phyloP scores from a whole-genome alignment of 1,140 invertebrate genomes.

The Phocides pigmalion region DNA sequence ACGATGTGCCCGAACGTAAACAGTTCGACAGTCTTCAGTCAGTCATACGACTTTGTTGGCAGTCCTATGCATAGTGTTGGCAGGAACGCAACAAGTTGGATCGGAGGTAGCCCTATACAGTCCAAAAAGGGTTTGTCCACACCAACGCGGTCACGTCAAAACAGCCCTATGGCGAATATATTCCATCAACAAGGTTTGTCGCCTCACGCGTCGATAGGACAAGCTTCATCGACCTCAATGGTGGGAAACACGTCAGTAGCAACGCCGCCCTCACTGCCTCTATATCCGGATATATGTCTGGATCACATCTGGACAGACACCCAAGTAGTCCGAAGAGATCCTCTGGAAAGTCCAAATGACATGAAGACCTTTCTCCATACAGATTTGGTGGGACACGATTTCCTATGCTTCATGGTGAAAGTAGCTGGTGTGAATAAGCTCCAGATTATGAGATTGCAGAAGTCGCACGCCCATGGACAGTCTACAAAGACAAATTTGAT shows the following conservation, averaged over 20 bases:
- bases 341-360: conserved; percentile 83
- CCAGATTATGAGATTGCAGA: conserved; percentile 90
- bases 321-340: conserved; percentile 82
- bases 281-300: conserved; percentile 93
- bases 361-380: conserved; percentile 91
- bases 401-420: conserved; percentile 92
- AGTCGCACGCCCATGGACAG: conserved; percentile 86
- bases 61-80: conserved; percentile 67
- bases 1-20: conserved; percentile 83
- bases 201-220: conserved; percentile 76
- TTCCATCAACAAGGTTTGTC: conserved; percentile 79
- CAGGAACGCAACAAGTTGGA: conserved; percentile 63
- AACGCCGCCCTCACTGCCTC: conserved; percentile 85
- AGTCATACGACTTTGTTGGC: conserved; percentile 72
- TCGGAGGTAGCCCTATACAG: conserved; percentile 68
- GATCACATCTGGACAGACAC: conserved; percentile 95
- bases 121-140: conserved; percentile 57
- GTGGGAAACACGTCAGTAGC: conserved; percentile 61
- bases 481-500: conserved; percentile 85
- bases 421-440: conserved; percentile 85
- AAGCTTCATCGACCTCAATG: conserved; percentile 77
- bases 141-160: conserved; percentile 80
- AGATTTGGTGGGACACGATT: conserved; percentile 93
- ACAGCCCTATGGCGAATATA: conserved; percentile 86
- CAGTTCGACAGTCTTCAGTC: conserved; percentile 79